Evolutionary conservation across 2,797 vertebrate species (phyloP).

Genomic region (Potorous gilbertii): DNA sequence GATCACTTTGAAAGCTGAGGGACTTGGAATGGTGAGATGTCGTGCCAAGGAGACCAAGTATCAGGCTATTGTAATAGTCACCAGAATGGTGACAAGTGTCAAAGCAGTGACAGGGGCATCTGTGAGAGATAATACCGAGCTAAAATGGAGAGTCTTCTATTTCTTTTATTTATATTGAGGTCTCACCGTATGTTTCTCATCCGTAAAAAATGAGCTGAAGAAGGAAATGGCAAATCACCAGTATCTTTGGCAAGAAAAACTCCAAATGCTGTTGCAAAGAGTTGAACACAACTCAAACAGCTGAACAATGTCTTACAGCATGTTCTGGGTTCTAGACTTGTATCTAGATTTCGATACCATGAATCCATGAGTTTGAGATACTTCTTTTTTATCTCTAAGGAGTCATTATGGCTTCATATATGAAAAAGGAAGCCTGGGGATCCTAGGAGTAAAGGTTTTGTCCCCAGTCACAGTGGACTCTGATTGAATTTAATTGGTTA

Average conservation of each 20-base stretch:
- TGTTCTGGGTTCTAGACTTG: neutral
- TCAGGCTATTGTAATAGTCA: neutral
- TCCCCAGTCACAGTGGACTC: neutral
- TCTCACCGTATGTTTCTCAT: neutral
- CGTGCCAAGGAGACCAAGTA: neutral
- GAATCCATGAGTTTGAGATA: neutral
- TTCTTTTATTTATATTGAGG: neutral
- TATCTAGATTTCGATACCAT: neutral
- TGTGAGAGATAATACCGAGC: neutral
- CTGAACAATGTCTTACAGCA: neutral
- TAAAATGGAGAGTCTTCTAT: neutral
- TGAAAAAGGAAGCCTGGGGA: neutral
- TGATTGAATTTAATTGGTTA: neutral
- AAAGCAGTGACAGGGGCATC: neutral
- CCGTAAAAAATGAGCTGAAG: neutral
- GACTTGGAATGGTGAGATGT: neutral
- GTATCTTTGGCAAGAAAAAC: neutral
- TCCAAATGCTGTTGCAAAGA: neutral
- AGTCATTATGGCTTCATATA: neutral
- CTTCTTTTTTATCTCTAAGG: neutral
- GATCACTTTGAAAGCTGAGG: neutral
- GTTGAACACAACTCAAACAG: neutral
- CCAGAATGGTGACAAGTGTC: neutral
- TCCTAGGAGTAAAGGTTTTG: neutral
- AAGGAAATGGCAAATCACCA: neutral